Base-by-base conservation (phyloP, 92 coral and sea anemone species). In the Paramuricea clavata region DNA sequence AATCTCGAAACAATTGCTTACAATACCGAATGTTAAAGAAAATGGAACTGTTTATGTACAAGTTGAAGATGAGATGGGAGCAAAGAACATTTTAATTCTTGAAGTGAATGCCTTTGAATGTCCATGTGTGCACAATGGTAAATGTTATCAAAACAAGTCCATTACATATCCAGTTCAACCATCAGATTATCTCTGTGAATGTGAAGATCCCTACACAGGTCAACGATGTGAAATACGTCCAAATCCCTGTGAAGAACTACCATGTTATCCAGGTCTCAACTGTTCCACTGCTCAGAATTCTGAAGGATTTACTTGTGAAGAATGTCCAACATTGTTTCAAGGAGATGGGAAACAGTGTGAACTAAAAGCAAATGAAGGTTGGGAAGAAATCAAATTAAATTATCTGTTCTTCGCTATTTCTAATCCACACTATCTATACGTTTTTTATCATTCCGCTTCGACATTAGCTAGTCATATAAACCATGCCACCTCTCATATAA, bases 261-360 rank as follows among this genome's bases (percentile, higher is more conserved):
- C 81, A 41, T 74, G 81, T 31, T 74, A 34, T 23, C 39, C 36
- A 27, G 81, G 81, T 16, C 81, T 74, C 39, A 19, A 44, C 1
- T 74, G 81, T 27, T 74, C 61, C 7, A 16, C 23, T 13, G 47
- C 56, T 25, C 31, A 74, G 10, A 74, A 44, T 74, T 27, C 36
- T 12, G 60, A 27, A 13, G 61, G 21, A 15, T 74, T 43, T 27
- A 74, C 60, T 52, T 74, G 81, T 30, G 81, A 74, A 30, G 81
- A 74, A 12, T 74, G 81, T 22, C 81, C 81, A 44, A 21, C 56
- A 11, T 74, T 74, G 21, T 74, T 74, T 49, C 41, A 74, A 41
- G 81, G 81, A 41, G 81, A 74, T 42, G 81, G 81, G 30, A 74
- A 22, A 49, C 43, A 43, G 21, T 74, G 81, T 47, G 36, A 27